Evolutionary conservation across 2,113 vertebrate species (phyloP), one percentile per base, ranked within the genome.

Genomic region (Tiliqua scincoides): DNA sequence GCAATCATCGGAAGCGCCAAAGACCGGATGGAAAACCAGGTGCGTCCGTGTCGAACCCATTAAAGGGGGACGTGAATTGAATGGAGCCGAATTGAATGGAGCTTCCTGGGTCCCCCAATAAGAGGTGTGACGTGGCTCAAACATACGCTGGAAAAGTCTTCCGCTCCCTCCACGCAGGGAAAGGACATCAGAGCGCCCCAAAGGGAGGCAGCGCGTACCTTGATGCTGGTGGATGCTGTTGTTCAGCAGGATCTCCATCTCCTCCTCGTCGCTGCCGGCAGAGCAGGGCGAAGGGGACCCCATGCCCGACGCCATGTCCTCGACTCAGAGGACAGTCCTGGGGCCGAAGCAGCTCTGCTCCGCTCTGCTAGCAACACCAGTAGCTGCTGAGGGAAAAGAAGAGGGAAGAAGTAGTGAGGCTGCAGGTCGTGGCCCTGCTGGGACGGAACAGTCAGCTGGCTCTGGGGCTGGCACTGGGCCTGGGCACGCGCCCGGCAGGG

Each of bases 271-370:
- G 0, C 96, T 97, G 93, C 95, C 96, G 76, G 95, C 96, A 0
- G 96, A 97, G 91, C 96, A 97, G 0, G 95, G 96, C 14, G 96
- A 97, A 0, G 95, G 96, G 86, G 96, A 96, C 43, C 96, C 96
- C 48, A 97, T 95, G 93, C 94, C 96, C 3, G 96, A 96, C 79
- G 96, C 96, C 96, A 96, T 97, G 92, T 94, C 95, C 95, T 95
- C 95, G 0, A 78, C 10, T 14, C 0, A 9, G 57, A 70, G 79
- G 89, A 85, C 83, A 91, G 35, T 76, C 32, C 75, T 76, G 48
- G 61, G 92, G 82, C 85, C 94, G 87, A 89, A 1, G 84, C 78
- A 83, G 67, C 20, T 23, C 57, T 73, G 82, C 75, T 65, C 68
- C 85, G 91, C 88, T 84, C 87, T 61, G 67, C 84, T 88, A 91